These are phyloP conservation scores for Struthio camelus DNA, from an alignment of 2,113 vertebrate species.

Conservation along the genomic window DNA sequence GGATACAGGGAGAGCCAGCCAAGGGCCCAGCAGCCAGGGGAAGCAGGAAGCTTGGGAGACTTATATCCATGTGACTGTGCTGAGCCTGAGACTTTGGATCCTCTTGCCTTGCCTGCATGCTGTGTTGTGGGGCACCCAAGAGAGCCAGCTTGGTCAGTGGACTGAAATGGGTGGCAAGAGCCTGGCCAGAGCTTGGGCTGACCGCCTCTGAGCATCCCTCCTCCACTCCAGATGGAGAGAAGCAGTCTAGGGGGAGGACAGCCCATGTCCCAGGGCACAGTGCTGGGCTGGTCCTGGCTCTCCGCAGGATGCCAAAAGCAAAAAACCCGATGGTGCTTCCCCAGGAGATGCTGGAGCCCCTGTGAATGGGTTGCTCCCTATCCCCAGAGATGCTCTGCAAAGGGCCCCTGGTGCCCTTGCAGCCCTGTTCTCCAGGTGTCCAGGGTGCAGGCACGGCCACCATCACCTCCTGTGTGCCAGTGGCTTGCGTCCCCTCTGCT, in stretches of 20 bases:
- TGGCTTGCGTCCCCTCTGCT: background rate
- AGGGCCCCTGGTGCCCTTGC: accelerated
- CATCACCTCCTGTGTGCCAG: accelerated
- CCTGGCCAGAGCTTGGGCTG: background rate
- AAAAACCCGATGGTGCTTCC: background rate
- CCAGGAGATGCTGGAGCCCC: background rate
- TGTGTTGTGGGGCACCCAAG: background rate
- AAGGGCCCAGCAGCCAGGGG: background rate
- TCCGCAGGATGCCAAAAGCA: background rate
- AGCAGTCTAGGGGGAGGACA: background rate
- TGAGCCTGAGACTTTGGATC: background rate
- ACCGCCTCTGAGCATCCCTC: background rate
- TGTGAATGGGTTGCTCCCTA: accelerated
- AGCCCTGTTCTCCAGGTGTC: too few species aligned
- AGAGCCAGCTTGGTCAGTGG: background rate
- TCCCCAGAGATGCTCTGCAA: background rate
- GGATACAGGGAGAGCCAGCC: background rate
- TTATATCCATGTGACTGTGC: background rate
- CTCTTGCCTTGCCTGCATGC: background rate
- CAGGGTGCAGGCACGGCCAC: background rate
- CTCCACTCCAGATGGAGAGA: background rate
- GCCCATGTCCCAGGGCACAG: accelerated
- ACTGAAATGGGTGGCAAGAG: background rate
- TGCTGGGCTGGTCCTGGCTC: background rate
- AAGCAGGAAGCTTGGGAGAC: accelerated